Base-by-base conservation (phyloP, 2,113 vertebrate species). In the Scalopus aquaticus region DNA sequence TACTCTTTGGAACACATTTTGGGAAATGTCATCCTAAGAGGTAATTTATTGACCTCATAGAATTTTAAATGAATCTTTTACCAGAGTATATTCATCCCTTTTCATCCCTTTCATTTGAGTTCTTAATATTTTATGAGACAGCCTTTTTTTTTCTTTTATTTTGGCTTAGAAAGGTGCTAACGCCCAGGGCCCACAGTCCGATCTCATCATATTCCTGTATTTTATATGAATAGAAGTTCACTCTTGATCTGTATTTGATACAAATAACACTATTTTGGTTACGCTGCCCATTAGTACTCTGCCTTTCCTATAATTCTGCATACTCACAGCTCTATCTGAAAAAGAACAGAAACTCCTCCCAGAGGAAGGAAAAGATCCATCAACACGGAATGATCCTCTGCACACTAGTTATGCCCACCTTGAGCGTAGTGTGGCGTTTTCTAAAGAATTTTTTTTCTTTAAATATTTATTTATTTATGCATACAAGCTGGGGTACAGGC, bases 21-120 rank as follows among this genome's bases (percentile, higher is more conserved):
- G 39, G 82, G 70, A 94, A 93, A 87, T 87, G 58, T 58, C 82
- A 96, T 81, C 28, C 32, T 82, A 83, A 86, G 64, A 89, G 94
- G 64, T 90, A 84, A 93, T 90, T 95, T 89, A 87, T 70, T 91
- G 83, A 91, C 51, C 22, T 92, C 42, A 56, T 17, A 76, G 79
- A 91, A 83, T 94, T 79, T 76, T 82, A 86, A 95, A 93, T 88
- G 44, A 78, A 42, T 12, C 20, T 83, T 83, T 87, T 83, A 80
- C 39, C 3, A 70, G 35, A 65, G 37, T 58, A 77, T 74, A 86
- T 62, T 54, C 5, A 81, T 58, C 19, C 42, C 22, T 94, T 91
- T 62, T 54, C 5, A 81, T 58, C 19, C 42, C 22, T 94, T 91
- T 44, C 44, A 49, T 93, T 64, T 19, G 86, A 81, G 12, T 74